Base-by-base conservation (phyloP, 2,113 vertebrate species). In the Osmerus eperlanus region DNA sequence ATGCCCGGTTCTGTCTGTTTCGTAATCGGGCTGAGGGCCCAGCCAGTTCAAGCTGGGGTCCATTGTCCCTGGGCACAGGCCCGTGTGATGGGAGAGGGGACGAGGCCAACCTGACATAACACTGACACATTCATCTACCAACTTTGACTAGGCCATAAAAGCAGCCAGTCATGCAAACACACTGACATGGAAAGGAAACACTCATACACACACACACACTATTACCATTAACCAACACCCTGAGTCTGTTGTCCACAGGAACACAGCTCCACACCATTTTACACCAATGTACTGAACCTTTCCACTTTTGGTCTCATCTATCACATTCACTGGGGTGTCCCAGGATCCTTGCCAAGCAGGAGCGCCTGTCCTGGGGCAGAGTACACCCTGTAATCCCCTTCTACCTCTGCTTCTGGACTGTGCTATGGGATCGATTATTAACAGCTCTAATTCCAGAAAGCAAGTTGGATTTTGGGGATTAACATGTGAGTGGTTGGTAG, bases 41-140 rank as follows among this genome's bases (percentile, higher is more conserved):
- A 56, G 14, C 54, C 54, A 56, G 9, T 18, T 18, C 16, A n/a
- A 56, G 54, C 14, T 56, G 54, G 16, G 54, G 15, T n/a, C 16
- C 54, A 18, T 56, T 56, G 25, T 62, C 29, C 62, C 62, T 64
- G 62, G 62, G 25, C 16, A 64, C 28, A 36, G 62, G 62, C 29
- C 62, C 7, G 62, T 64, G 29, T n/a, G 62, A 64, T 36, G 29
- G 29, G 62, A 29, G 62, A 29, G 60, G 23, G 6, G 14, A 23
- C 23, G 13, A 28, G 25, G 25, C 60, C 60, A 62, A 62, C 60
- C 12, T 62, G 25, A 64, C 29, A 64, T 32, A 64, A 64, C 62
- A 64, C 13, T 28, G 60, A 41, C 62, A 32, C 62, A 41, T 32
- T 16, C 29, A 32, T 64, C 62, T 9, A 18, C 28, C 5, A 28